phyloP scores from a whole-genome alignment of 1,140 invertebrate genomes.

The Tetragonula clypearis region DNA sequence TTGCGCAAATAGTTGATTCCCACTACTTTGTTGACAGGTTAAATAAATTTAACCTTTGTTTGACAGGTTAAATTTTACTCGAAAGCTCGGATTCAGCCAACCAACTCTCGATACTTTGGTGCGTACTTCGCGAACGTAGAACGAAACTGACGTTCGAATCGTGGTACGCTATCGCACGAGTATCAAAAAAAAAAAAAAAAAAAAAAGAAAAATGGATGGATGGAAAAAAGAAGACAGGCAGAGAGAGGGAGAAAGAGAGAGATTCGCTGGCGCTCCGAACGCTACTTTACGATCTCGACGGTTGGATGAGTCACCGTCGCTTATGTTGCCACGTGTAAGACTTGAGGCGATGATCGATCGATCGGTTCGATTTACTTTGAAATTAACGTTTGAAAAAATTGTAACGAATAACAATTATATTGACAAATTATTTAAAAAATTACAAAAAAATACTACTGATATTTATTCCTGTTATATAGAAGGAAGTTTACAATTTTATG shows the following conservation, averaged over 20 bases:
- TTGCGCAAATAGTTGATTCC: neutral
- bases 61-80: neutral
- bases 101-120: neutral
- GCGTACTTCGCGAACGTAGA: neutral
- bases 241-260: neutral
- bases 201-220: no score
- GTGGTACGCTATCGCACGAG: neutral
- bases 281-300: neutral
- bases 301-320: neutral
- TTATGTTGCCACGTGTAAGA: neutral
- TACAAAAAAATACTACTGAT: neutral
- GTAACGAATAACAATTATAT: neutral
- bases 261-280: neutral
- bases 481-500: neutral
- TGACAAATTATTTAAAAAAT: no score
- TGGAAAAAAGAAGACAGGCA: no score
- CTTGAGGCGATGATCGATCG: neutral
- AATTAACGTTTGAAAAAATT: neutral
- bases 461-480: neutral
- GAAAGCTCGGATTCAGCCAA: no score
- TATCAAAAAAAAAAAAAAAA: neutral
- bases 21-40: neutral
- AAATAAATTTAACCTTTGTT: neutral
- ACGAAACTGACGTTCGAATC: constrained; percentile 4
- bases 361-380: neutral